phyloP scores from a whole-genome alignment of 2,888 invertebrate species.

The Callimorpha dominula region DNA sequence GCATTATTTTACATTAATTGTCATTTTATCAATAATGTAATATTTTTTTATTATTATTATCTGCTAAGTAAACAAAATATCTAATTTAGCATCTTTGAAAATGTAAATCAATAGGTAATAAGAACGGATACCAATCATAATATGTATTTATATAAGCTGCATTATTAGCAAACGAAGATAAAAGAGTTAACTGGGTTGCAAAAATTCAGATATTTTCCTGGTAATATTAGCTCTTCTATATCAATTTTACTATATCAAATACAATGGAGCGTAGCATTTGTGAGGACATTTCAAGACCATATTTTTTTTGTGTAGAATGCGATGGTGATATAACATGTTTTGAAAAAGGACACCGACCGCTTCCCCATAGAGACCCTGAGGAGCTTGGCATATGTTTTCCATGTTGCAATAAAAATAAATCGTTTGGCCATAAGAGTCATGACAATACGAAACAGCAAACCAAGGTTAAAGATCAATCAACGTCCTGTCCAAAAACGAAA shows the following conservation, averaged over 20 bases:
- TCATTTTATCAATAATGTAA: background rate
- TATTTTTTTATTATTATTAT: background rate
- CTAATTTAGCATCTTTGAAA: background rate
- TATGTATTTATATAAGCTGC: background rate
- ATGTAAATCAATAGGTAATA: background rate
- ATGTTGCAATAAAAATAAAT: conserved; percentile 10
- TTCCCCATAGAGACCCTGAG: background rate
- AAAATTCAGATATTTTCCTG: background rate
- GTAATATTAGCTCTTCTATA: background rate
- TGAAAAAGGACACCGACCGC: conserved; percentile 1
- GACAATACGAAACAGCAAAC: background rate
- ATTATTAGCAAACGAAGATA: background rate
- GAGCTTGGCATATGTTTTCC: background rate
- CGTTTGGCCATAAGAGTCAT: background rate
- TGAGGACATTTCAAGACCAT: background rate
- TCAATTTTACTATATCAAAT: background rate
- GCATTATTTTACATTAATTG: background rate
- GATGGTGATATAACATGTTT: conserved; percentile 15
- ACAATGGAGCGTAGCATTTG: background rate
- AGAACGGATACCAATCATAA: background rate
- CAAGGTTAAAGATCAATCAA: background rate
- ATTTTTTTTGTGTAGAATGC: conserved; percentile 10
- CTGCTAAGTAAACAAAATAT: background rate
- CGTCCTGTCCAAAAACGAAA: background rate
- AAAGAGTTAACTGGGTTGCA: background rate